Conservation (phyloP, 2,113 vertebrate genomes). For the Macheiramphus alcinus region DNA sequence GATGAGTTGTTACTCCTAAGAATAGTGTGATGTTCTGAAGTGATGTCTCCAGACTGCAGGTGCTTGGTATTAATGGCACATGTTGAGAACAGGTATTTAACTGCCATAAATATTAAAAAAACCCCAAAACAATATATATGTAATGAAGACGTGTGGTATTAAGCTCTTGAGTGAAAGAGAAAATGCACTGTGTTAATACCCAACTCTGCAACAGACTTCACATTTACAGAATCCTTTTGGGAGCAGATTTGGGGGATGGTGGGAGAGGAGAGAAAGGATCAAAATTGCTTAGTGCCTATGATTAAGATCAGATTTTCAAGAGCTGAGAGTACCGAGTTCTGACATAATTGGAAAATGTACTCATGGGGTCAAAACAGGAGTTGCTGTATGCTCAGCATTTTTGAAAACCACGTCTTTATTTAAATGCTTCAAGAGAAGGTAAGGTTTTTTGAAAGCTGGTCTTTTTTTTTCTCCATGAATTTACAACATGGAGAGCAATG, state of each 20-base stretch:
- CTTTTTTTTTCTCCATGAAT: neutral
- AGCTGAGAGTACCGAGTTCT: neutral
- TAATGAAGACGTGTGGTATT: neutral
- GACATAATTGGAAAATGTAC: neutral
- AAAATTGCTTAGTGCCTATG: neutral
- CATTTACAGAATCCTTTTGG: neutral
- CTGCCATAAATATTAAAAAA: neutral
- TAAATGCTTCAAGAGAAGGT: neutral
- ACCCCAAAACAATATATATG: neutral
- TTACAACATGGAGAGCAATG: neutral
- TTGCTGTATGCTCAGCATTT: neutral
- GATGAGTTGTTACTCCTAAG: neutral
- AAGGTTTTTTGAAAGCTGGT: neutral
- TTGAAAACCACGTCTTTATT: neutral
- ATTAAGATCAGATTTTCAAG: neutral
- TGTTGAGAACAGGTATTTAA: neutral
- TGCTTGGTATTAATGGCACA: neutral
- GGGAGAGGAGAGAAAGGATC: neutral
- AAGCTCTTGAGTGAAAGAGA: neutral
- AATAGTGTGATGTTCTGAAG: neutral
- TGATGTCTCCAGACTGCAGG: neutral
- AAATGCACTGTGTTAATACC: neutral
- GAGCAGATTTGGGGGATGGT: neutral
- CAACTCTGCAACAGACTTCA: neutral
- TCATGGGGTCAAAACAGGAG: neutral